Percentiles rank a stretch among this genome's conserved stretches.
Conservation (phyloP, 2,797 vertebrate species). For the Pseudochaenichthys georgianus region DNA sequence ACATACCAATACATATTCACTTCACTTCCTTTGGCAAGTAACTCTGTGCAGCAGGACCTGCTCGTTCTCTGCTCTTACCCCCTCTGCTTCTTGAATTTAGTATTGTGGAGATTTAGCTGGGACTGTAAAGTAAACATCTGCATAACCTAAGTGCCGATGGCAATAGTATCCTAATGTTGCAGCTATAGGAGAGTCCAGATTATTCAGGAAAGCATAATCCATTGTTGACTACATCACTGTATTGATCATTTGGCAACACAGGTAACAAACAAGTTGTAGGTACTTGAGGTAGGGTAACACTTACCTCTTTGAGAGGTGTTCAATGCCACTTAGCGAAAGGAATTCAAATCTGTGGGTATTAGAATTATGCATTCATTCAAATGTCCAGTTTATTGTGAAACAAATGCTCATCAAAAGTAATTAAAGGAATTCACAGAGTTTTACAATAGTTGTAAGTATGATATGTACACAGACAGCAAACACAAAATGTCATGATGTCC, state of each 20-base stretch:
- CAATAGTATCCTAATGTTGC: neutral
- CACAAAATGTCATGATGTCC: neutral
- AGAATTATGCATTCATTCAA: neutral
- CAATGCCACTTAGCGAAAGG: neutral
- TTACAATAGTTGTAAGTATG: neutral
- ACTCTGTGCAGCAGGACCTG: neutral
- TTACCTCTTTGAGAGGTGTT: neutral
- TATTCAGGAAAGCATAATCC: neutral
- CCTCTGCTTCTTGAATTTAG: slow-evolving; percentile 50
- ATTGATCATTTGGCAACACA: neutral
- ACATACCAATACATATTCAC: slow-evolving; percentile 27
- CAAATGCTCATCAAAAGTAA: neutral
- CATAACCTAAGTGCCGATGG: neutral
- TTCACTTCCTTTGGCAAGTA: neutral
- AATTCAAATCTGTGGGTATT: neutral
- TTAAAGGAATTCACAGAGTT: neutral
- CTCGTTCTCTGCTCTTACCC: slow-evolving; percentile 29
- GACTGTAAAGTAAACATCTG: neutral
- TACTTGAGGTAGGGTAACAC: neutral
- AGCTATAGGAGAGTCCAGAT: neutral
- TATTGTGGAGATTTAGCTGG: neutral
- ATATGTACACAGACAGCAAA: neutral
- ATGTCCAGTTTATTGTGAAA: neutral
- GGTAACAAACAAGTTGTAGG: neutral
- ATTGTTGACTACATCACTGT: neutral